Evolutionary conservation across 2,888 invertebrate species (phyloP).

Genomic region (Eretmocerus hayati): DNA sequence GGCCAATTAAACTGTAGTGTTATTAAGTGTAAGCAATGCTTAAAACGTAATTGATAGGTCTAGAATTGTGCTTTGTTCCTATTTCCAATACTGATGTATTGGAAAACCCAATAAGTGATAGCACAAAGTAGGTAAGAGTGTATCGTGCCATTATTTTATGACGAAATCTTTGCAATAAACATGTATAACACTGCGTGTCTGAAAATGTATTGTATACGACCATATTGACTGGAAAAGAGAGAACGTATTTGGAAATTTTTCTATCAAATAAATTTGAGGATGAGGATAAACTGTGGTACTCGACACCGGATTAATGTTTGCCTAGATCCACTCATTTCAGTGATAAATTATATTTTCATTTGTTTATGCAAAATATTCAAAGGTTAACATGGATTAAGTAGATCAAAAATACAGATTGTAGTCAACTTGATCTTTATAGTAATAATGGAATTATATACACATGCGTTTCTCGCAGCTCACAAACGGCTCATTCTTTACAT

Average conservation of each 20-base stretch:
- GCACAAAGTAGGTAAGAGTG: conserved; percentile 13
- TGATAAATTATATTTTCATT: too few species aligned
- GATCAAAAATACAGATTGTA: conserved; percentile 15
- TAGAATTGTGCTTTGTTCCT: conserved; percentile 21
- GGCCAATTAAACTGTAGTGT: conserved; percentile 16
- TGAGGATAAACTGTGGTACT: conserved; percentile 10
- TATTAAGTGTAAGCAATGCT: conserved; percentile 9
- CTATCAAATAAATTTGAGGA: conserved; percentile 10
- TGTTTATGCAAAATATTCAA: conserved; percentile 10
- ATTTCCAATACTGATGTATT: conserved; percentile 18
- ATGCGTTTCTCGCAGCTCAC: conserved; percentile 19
- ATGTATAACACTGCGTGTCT: conserved; percentile 15
- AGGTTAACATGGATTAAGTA: conserved; percentile 15
- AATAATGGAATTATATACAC: conserved; percentile 23
- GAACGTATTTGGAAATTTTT: conserved; percentile 7
- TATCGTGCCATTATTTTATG: conserved; percentile 17
- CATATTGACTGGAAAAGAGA: conserved; percentile 7
- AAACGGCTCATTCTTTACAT: conserved; percentile 22
- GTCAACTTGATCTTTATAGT: conserved; percentile 25
- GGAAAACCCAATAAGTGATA: conserved; percentile 18
- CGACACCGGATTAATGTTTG: too few species aligned
- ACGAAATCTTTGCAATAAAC: conserved; percentile 17
- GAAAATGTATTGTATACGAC: conserved; percentile 19
- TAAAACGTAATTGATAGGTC: conserved; percentile 15
- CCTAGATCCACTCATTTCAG: too few species aligned